Evolutionary conservation across 2,113 vertebrate species (phyloP).

Genomic region (Progne subis): DNA sequence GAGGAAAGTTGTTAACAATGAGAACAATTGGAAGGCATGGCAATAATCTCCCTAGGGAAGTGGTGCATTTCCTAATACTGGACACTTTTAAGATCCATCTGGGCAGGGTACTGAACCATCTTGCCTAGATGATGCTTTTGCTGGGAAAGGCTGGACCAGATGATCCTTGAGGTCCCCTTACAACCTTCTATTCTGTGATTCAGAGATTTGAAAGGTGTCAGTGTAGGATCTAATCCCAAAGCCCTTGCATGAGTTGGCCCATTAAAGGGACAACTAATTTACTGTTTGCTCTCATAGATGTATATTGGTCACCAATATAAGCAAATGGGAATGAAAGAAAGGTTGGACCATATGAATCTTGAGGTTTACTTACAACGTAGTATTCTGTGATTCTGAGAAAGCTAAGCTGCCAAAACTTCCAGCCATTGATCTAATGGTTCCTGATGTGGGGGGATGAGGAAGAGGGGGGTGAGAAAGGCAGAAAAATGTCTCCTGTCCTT

Average conservation of each 20-base stretch:
- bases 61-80: not conserved
- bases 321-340: not conserved
- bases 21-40: not conserved
- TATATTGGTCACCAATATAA: not conserved
- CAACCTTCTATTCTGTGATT: not conserved
- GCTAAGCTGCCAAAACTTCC: not conserved
- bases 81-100: not conserved
- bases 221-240: not conserved
- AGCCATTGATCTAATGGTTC: not conserved
- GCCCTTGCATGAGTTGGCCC: not conserved
- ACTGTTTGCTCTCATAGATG: not conserved
- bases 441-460: not conserved
- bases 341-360: not conserved
- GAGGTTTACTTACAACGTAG: not conserved
- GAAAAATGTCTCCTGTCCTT: not conserved
- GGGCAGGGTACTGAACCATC: not conserved
- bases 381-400: not conserved
- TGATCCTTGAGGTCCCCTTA: not conserved
- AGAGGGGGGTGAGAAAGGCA: too few species aligned
- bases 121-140: not conserved
- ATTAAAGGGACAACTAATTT: not conserved
- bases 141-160: not conserved
- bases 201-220: not conserved
- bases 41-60: not conserved
- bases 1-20: not conserved